Conservation (phyloP, 2,888 invertebrate species). For the Callimorpha dominula region DNA sequence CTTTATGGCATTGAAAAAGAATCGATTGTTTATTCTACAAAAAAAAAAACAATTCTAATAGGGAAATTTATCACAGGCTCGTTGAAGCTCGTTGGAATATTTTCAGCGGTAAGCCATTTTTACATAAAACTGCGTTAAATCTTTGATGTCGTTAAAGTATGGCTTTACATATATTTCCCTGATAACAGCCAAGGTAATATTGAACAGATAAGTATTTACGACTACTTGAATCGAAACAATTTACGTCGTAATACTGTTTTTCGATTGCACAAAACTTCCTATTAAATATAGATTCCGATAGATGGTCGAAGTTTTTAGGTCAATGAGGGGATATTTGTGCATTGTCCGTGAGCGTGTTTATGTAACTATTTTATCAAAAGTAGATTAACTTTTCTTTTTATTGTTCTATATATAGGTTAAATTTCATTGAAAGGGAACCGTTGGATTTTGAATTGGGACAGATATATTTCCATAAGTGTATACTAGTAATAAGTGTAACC, state of each 20-base stretch:
- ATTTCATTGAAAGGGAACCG: background rate
- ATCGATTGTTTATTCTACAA: no score
- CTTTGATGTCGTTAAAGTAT: background rate
- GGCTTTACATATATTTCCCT: background rate
- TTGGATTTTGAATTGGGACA: background rate
- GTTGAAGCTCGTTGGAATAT: conserved; percentile 1
- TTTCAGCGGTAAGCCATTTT: conserved; percentile 20
- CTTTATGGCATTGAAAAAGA: no score
- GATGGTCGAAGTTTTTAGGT: background rate
- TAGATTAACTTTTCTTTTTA: background rate
- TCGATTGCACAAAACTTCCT: background rate
- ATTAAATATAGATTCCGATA: background rate
- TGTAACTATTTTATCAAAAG: background rate
- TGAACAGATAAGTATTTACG: background rate
- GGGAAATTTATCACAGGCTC: conserved; percentile 23
- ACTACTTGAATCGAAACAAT: background rate
- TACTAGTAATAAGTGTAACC: no score
- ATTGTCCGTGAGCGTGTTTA: background rate
- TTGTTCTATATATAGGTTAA: no score
- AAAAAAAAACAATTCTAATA: conserved; percentile 37
- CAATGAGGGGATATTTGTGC: background rate
- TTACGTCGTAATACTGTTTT: background rate
- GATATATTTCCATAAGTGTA: no score
- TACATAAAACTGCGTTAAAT: conserved; percentile 22
- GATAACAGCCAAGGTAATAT: background rate